Conservation (phyloP, 2,113 vertebrate genomes). For the Otis tarda region DNA sequence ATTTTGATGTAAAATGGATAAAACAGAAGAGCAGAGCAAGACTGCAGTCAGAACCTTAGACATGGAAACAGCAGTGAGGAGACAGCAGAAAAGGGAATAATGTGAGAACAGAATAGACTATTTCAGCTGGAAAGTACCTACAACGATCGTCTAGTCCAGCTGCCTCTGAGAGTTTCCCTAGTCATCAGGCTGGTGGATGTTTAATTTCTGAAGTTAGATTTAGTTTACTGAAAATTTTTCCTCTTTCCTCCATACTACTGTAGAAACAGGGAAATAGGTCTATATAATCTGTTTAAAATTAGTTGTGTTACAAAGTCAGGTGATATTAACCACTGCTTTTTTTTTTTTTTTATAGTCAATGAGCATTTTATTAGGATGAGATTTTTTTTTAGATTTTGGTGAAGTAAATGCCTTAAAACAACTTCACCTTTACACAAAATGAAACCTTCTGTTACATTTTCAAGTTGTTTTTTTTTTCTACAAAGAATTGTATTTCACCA, state of each 20-base stretch:
- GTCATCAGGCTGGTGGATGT: background rate
- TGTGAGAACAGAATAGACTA: background rate
- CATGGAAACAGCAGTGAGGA: background rate
- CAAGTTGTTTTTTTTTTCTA: background rate
- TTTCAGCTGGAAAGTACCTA: background rate
- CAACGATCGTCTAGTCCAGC: background rate
- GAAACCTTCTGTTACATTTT: background rate
- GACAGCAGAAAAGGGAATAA: background rate
- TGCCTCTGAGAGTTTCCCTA: background rate
- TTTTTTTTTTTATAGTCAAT: background rate
- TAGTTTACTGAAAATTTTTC: background rate
- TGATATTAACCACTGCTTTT: background rate
- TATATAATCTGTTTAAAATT: background rate
- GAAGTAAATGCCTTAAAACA: background rate
- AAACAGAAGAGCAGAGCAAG: background rate
- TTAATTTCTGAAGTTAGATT: background rate
- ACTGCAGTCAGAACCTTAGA: background rate
- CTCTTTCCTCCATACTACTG: background rate
- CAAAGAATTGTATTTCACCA: background rate
- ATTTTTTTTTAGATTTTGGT: background rate
- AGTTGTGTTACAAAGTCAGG: background rate
- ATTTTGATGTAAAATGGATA: background rate
- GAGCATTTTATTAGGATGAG: background rate
- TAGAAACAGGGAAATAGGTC: background rate
- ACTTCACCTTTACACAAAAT: background rate